Base-by-base conservation (phyloP, 2,888 invertebrate species). In the Leucophenga montana region DNA sequence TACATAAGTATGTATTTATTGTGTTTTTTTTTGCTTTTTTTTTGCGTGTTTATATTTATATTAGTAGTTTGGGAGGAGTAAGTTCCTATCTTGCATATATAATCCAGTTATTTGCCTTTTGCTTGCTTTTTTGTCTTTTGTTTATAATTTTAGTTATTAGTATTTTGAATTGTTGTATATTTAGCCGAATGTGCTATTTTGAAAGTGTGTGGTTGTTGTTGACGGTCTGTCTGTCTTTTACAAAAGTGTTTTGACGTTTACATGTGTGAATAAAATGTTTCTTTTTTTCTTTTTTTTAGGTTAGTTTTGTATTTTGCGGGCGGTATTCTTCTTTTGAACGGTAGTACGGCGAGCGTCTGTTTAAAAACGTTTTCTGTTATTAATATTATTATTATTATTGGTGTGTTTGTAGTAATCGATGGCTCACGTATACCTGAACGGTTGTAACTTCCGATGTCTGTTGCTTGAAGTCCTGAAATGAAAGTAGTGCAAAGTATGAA, bases 401-500 rank as follows among this genome's bases (percentile, higher is more conserved):
- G 67, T 59, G 61, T 16, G 64, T 75, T 75, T 73, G 78, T 75
- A 76, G 73, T 78, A 83, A 73, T 71, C 72, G 67, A 76, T 67
- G 82, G 80, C 86, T 96, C 96, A 96, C 96, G 96, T 96, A 94
- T 96, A 95, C 93, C 96, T 95, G 92, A 96, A 95, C 89, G 96
- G 96, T 92, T 96, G 95, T 91, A 96, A 93, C 93, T 97, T 97
- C 93, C 97, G 95, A 93, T 97, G 96, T 92, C 96, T 96, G 93
- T 96, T 96, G 92, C 96, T 96, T 93, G 94, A 94, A 92, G 94
- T 95, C 94, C 95, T 95, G 90, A n/a, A 85, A 90, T 90, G 77
- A 85, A 77, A 68, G 85, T 54, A 74, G 6, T 3, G n/a, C 11
- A 31, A 50, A 20, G 31, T 27, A 48, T 20, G n/a, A n/a, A n/a